Percentiles rank a stretch among this genome's conserved stretches.
Evolutionary conservation across 2,888 invertebrate species (phyloP).

Genomic region (Spatulosminthurus flaviceps): DNA sequence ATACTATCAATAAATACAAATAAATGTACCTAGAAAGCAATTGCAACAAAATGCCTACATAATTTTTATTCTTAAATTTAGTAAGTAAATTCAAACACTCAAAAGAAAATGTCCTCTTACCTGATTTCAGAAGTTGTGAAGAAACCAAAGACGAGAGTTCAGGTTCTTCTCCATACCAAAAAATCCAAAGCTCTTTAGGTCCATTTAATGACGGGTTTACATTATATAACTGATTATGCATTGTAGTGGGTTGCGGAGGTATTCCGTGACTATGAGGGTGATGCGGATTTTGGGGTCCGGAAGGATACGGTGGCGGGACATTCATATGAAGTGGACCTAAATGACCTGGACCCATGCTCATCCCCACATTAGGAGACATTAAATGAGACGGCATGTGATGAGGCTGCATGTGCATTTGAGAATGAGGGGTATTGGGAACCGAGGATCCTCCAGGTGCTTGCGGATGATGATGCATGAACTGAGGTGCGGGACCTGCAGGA

Average conservation of each 20-base stretch:
- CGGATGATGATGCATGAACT: slow-evolving; percentile 56
- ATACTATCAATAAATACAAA: too few species aligned
- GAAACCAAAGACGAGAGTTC: slow-evolving; percentile 85
- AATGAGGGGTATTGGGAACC: slow-evolving; percentile 22
- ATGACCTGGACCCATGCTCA: slow-evolving; percentile 52
- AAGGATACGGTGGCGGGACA: slow-evolving; percentile 68
- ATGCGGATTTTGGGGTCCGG: slow-evolving; percentile 65
- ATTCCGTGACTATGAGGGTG: slow-evolving; percentile 67
- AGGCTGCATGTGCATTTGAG: slow-evolving; percentile 51
- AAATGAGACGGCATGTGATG: slow-evolving; percentile 59
- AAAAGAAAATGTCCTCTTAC: slow-evolving; percentile 75
- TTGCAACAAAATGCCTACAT: too few species aligned
- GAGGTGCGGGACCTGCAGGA: slow-evolving; percentile 60
- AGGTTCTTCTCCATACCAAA: slow-evolving; percentile 99
- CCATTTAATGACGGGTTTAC: slow-evolving; percentile 77
- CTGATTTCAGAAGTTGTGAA: slow-evolving; percentile 83
- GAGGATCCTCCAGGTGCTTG: slow-evolving; percentile 45
- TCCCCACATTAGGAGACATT: slow-evolving; percentile 44
- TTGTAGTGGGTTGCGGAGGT: slow-evolving; percentile 72
- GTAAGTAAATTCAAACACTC: too few species aligned
- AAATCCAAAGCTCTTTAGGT: slow-evolving; percentile 98
- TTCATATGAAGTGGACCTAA: slow-evolving; percentile 47
- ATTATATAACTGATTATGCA: slow-evolving; percentile 47
- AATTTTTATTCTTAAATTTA: too few species aligned
- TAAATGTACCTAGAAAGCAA: too few species aligned